Base-by-base conservation (phyloP, 2,888 invertebrate species). In the Drosophila merina region DNA sequence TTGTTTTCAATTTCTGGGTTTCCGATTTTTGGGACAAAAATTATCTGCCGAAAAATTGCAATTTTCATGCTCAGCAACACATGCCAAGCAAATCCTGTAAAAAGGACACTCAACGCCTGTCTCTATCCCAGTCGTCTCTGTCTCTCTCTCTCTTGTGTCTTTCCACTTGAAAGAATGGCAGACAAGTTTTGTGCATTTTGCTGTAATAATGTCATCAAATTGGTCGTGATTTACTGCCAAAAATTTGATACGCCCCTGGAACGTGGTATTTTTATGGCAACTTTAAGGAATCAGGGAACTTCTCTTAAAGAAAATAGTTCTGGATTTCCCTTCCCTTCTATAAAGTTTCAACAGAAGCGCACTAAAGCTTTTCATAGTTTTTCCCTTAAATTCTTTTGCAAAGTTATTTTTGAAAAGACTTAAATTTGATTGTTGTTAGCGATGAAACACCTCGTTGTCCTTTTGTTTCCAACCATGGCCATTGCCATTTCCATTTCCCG, bases 1-100 rank as follows among this genome's bases (percentile, higher is more conserved):
- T 78, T 85, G 66, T 66, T 45, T 50, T 57, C 71, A 74, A 63
- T 63, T 36, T 33, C 40, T 60, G 28, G 51, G 28, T 14, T 49
- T 49, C 40, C 14, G 38, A 10, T n/a, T 63, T 12, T 30, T 26
- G 45, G 54, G 26, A 71, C 71, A 68, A 63, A 73, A 79, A 88
- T 84, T 74, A 88, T 86, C 73, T 57, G 67, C 70, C 81, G 85
- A 62, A 76, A 85, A 85, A 85, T 85, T 84, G 74, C 57, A 70
- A 88, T 85, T 84, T 74, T 76, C 76, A 86, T 71, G 81, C 74
- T 64, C 47, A 42, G 60, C 54, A 70, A 76, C 57, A 78, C 70
- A 78, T 74, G 72, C 58, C 59, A 58, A 54, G 52, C 12, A 1
- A 25, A 36, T 30, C 42, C 44, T 9, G 31, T 44, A 9, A 30